phyloP scores from a whole-genome alignment of 1,140 invertebrate genomes.

The Nebria ingens region DNA sequence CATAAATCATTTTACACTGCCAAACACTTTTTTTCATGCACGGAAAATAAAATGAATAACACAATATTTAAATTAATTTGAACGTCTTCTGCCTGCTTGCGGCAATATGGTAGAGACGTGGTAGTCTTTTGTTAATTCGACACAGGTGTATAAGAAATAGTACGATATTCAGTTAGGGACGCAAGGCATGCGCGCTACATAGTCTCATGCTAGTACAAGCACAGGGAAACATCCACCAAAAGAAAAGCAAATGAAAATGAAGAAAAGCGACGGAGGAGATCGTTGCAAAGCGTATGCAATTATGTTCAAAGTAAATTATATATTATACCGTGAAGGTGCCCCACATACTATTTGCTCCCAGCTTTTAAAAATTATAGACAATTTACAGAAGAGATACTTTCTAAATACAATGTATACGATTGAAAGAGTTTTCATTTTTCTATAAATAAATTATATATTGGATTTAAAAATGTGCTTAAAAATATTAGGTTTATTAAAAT shows the following conservation, averaged over 20 bases:
- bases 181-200: background rate
- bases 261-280: background rate
- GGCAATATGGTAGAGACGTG: background rate
- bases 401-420: too few relatives aligned
- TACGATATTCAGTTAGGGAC: background rate
- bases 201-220: background rate
- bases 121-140: constrained; percentile 5
- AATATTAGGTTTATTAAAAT: too few relatives aligned
- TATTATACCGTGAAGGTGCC: background rate
- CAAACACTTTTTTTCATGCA: constrained; percentile 1
- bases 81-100: background rate
- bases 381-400: too few relatives aligned
- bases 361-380: background rate
- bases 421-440: too few relatives aligned
- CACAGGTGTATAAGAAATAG: background rate
- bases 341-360: background rate
- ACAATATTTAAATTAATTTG: background rate
- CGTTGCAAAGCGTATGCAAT: background rate
- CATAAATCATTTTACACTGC: background rate
- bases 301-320: constrained; percentile 4
- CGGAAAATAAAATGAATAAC: background rate
- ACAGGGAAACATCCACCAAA: background rate
- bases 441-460: too few relatives aligned
- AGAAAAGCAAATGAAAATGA: constrained; percentile 8
- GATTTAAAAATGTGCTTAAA: too few relatives aligned